Percentiles rank a stretch among this genome's conserved stretches.
phyloP scores from a whole-genome alignment of 1,140 invertebrate genomes.

The Pseudomyrmex pallidus region DNA sequence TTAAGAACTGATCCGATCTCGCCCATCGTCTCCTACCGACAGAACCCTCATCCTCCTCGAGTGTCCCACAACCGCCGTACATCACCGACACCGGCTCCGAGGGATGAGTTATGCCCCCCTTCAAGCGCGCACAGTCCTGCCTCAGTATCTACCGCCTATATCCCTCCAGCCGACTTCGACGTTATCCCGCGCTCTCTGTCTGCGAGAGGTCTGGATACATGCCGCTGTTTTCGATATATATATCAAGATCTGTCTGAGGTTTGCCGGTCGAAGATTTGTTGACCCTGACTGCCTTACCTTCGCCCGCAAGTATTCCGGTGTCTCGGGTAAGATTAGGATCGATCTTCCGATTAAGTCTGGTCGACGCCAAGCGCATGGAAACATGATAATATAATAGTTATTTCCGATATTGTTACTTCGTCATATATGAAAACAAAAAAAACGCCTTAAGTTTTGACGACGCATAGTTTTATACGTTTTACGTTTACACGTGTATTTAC shows the following conservation, averaged over 20 bases:
- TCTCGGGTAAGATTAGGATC: conserved; percentile 58
- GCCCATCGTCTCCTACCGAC: conserved; percentile 62
- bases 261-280: conserved; percentile 65
- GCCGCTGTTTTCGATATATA: conserved; percentile 72
- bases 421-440: background rate
- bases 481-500: too few relatives aligned
- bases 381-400: conserved; percentile 1
- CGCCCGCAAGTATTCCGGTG: conserved; percentile 55
- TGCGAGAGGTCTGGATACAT: conserved; percentile 59
- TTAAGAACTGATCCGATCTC: conserved; percentile 77
- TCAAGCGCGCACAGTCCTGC: conserved; percentile 50
- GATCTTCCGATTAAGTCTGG: conserved; percentile 44
- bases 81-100: conserved; percentile 66
- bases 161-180: conserved; percentile 22
- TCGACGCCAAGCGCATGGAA: conserved; percentile 1
- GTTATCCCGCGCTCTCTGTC: conserved; percentile 36
- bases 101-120: conserved; percentile 73
- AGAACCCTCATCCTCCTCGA: conserved; percentile 64
- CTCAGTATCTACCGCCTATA: conserved; percentile 40
- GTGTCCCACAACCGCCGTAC: conserved; percentile 76
- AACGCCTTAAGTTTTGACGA: too few relatives aligned
- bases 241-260: conserved; percentile 74
- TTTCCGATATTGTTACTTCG: background rate
- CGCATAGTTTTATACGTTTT: too few relatives aligned
- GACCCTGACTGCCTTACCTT: conserved; percentile 59